Base-by-base conservation (phyloP, 2,888 invertebrate genomes). In the Neocrepidodera transversa region DNA sequence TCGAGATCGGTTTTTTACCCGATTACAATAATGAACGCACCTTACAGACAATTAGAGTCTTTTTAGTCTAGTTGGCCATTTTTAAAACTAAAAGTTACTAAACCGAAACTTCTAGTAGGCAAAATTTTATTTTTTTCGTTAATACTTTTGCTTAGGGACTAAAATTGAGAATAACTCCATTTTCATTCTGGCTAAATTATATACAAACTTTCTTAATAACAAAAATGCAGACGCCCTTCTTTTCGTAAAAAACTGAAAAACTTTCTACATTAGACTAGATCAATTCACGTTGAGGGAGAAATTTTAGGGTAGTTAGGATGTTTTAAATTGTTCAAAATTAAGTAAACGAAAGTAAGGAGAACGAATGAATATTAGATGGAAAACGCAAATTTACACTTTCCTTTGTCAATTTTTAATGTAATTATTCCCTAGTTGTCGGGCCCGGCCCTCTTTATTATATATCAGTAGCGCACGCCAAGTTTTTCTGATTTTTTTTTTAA, bases 131-230 rank as follows among this genome's bases (percentile, higher is more conserved):
- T n/a, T n/a, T n/a, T n/a, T n/a, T n/a, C n/a, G n/a, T n/a, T n/a
- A n/a, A 16, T 16, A 40, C 40, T 13, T n/a, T 42, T 23, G 45
- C 45, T 2, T 26, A 8, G 2, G 20, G 26, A 45, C 45, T 45
- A 45, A 28, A 26, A 2, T 10, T 20, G 35, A 43, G 35, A 52
- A 42, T 36, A 52, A 30, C 53, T 30, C 43, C 53, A 53, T 53
- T 53, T 43, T 43, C n/a, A 43, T 53, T 43, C 40, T 6, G 20
- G 32, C 32, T 53, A 53, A 53, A 53, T 53, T 53, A 53, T 53
- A 53, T 53, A 53, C 43, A 53, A 53, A 53, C 43, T 53, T 53
- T 53, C 53, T 43, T 43, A 53, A 53, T 43, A 53, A 53, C 32
- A 32, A 20, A 53, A 35, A 43, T 32, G 30, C 53, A 17, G 32